Evolutionary conservation across 2,797 vertebrate species (phyloP), one percentile per base, ranked within the genome.

Genomic region (Coendou prehensilis): DNA sequence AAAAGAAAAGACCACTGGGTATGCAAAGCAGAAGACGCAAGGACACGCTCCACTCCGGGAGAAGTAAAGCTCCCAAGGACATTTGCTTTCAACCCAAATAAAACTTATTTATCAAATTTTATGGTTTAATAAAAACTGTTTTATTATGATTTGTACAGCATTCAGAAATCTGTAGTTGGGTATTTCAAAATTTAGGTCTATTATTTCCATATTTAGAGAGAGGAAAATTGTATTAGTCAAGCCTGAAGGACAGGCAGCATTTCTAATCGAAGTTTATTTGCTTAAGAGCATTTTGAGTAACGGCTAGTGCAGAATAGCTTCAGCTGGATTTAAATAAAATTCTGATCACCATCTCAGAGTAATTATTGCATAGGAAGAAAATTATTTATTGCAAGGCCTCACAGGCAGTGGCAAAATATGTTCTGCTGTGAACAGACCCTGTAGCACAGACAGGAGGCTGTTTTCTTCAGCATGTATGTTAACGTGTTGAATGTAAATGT

Each of bases 271-370:
- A 88, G 88, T 93, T 91, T 54, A 93, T 95, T 97, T 97, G 71
- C 87, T 92, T 86, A 63, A 86, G 89, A 75, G 84, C 78, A 91
- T 93, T 94, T 91, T 50, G 80, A 95, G 76, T 84, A 95, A 94
- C 15, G 64, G 57, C n/a, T 61, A 85, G 59, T n/a, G 92, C 45
- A 85, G 56, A 91, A 64, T 26, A 69, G 89, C 84, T 93, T 94
- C 20, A 30, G 86, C 28, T 87, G 80, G 61, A 64, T 96, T 97
- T 97, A 97, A 97, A 91, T 95, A 96, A 93, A 94, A 96, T 96
- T 94, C 73, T 97, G 94, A 88, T 97, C 52, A 92, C 95, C 92
- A 45, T 89, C 87, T 95, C 94, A 80, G 9, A 93, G 81, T 63
- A 97, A 96, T 96, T 94, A 89, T 59, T 94, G 92, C 86, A 96